Evolutionary conservation across 2,888 invertebrate genomes (phyloP), one percentile per base, ranked within the genome.

Genomic region (Alcis repandata): DNA sequence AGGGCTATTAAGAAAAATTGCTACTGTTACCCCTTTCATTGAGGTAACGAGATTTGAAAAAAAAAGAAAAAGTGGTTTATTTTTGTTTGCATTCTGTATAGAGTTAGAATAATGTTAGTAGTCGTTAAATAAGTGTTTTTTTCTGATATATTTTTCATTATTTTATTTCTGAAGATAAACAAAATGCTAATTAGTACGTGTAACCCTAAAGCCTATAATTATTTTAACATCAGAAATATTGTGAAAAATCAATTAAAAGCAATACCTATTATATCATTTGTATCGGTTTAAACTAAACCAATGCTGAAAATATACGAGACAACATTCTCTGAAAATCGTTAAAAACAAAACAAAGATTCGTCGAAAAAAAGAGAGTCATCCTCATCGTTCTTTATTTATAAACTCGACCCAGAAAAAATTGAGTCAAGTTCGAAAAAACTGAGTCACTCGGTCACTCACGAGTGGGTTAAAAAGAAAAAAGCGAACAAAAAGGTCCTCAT

Each of bases 401-500:
- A 69, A 71, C 69, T 67, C 77, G 80, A 77, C 80, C 83, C 74
- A 79, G 56, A 83, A 86, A 86, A 81, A 80, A 80, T 59, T 70
- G 69, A 89, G 89, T 85, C 90, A 90, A 90, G 90, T 89, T 90
- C 89, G 82, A 70, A 72, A 78, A 76, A 74, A 77, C 71, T 77
- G 76, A 78, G 78, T 82, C 81, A 80, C 69, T 52, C 67, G 63
- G 62, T 73, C 69, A 32, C 17, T 59, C 69, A 33, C 13, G 46
- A 60, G 17, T 54, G n/a, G 22, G 19, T 36, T 32, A 7, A 49
- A 49, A 48, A 33, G n/a, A 46, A 22, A 22, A 20, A 45, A 17
- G 40, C 2, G 15, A 41, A 15, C 17, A 10, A 48, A 46, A 53
- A 46, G 27, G 6, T 41, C 22, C 17, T 40, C 13, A 22, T 41